Percentiles rank a stretch among this genome's conserved stretches.
Conservation (phyloP, 2,113 vertebrate genomes). For the Hemichromis elongatus region DNA sequence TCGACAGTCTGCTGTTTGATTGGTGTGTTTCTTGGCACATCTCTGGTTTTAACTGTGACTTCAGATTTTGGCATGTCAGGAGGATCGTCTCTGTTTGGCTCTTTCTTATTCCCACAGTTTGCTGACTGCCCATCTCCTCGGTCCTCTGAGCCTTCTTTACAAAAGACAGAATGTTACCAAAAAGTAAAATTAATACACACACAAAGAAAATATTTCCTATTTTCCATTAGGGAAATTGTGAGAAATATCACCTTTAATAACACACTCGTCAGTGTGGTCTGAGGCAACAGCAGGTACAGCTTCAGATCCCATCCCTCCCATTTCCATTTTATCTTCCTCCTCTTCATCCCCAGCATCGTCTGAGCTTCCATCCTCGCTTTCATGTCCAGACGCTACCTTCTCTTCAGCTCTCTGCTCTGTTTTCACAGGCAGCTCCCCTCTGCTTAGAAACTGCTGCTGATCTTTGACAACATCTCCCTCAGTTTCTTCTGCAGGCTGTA, state of each 20-base stretch:
- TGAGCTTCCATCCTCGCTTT: background rate
- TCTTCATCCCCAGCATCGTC: background rate
- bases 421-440: background rate
- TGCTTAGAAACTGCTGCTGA: background rate
- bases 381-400: background rate
- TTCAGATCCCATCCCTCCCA: background rate
- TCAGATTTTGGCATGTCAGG: background rate
- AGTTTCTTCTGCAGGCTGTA: background rate
- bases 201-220: background rate
- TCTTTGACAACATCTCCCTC: background rate
- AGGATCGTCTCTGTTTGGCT: background rate
- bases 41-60: background rate
- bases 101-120: background rate
- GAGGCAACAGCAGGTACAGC: background rate
- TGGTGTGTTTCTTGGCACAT: too few relatives aligned
- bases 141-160: background rate
- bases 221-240: background rate
- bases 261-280: background rate
- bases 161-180: background rate
- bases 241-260: background rate
- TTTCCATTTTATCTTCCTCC: background rate
- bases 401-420: background rate
- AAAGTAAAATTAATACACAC: rapidly evolving
- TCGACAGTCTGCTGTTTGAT: background rate
- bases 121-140: background rate